Conservation (phyloP, 1,140 invertebrate species). For the Caenorhabditis elegans region DNA sequence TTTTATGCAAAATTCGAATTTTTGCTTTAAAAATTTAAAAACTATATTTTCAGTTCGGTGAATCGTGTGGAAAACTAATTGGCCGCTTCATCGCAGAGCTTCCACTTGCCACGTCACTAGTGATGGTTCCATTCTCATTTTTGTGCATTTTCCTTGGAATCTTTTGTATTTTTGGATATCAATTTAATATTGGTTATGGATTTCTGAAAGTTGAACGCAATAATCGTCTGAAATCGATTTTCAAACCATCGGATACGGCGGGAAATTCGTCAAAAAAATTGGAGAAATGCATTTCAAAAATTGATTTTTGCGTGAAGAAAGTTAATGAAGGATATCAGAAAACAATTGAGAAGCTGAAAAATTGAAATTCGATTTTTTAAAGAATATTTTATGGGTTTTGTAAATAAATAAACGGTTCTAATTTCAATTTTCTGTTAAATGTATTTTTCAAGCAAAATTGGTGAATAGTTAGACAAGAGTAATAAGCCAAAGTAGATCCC, state of each 20-base stretch:
- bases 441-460: no score
- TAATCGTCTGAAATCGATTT: background rate
- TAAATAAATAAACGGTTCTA: no score
- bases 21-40: no score
- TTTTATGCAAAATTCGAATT: no score
- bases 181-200: background rate
- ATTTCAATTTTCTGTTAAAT: no score
- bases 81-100: background rate
- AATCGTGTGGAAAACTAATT: background rate
- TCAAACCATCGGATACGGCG: background rate
- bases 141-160: conserved; percentile 5
- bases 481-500: no score
- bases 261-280: background rate
- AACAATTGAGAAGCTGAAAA: background rate
- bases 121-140: conserved; percentile 17
- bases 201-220: background rate
- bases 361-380: background rate
- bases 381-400: no score
- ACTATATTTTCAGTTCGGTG: background rate
- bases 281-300: background rate
- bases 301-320: background rate
- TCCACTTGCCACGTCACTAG: background rate
- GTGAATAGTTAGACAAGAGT: no score
- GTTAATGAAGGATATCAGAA: conserved; percentile 18
- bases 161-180: background rate